phyloP scores from a whole-genome alignment of 1,140 invertebrate species.

The Saccostrea cuccullata region DNA sequence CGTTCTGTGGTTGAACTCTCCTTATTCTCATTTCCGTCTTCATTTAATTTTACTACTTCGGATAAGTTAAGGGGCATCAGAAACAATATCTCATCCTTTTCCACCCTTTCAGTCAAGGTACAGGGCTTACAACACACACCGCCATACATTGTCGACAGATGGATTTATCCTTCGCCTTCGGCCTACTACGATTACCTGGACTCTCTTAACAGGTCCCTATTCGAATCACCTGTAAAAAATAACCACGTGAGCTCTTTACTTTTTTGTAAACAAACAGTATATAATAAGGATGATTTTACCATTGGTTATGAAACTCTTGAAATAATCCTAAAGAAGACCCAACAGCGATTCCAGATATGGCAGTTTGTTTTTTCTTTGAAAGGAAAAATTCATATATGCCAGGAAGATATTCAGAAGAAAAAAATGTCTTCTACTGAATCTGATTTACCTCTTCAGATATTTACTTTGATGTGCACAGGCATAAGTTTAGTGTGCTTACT shows the following conservation, averaged over 20 bases:
- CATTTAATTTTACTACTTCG: background rate
- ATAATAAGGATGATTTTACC: background rate
- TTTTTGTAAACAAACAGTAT: background rate
- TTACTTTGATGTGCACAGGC: constrained; percentile 1
- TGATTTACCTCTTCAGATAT: background rate
- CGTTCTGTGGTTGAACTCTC: background rate
- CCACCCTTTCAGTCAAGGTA: background rate
- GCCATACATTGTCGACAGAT: background rate
- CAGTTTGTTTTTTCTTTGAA: background rate
- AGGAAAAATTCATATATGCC: background rate
- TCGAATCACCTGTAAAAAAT: background rate
- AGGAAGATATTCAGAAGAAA: background rate
- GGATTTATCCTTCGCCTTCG: background rate
- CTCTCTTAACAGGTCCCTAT: background rate
- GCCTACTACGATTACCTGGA: background rate
- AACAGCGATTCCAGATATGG: background rate
- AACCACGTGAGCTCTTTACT: background rate
- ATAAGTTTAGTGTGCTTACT: constrained; percentile 9
- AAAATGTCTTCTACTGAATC: background rate
- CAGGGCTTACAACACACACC: background rate
- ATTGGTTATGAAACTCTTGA: constrained; percentile 4
- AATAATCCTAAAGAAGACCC: background rate
- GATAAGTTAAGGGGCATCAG: background rate
- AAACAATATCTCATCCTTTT: background rate
- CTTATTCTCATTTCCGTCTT: background rate